phyloP scores from a whole-genome alignment of 1,140 invertebrate species.

The Pseudobourletiella spinata region DNA sequence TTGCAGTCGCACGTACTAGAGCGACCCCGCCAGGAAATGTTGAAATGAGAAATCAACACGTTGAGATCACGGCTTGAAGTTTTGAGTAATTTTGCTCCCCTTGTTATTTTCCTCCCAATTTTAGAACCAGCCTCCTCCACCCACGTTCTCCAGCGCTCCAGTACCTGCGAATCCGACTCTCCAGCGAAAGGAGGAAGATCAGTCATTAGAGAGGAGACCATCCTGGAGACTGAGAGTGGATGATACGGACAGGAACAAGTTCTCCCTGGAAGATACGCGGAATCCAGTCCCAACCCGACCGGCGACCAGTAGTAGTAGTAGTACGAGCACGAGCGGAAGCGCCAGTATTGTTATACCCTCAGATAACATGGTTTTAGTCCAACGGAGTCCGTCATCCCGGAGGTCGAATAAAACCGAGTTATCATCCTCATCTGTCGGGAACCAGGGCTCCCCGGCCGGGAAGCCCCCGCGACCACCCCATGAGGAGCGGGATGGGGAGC shows the following conservation, averaged over 20 bases:
- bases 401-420: constrained; percentile 7
- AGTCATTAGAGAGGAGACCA: constrained; percentile 62
- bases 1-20: too few species aligned
- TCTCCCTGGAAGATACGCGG: constrained; percentile 33
- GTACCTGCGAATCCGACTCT: constrained; percentile 42
- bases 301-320: not conserved
- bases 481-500: constrained; percentile 6
- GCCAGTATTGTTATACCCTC: not conserved
- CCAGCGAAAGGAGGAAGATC: constrained; percentile 44
- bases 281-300: not conserved
- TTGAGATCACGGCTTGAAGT: too few species aligned
- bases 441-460: constrained; percentile 1
- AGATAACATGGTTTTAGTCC: not conserved
- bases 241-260: constrained; percentile 64
- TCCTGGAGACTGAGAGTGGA: constrained; percentile 83
- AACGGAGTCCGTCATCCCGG: constrained; percentile 25
- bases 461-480: constrained; percentile 29
- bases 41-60: too few species aligned
- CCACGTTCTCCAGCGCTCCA: constrained; percentile 48
- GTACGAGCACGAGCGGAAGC: not conserved
- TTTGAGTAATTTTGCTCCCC: too few species aligned
- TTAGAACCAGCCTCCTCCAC: too few species aligned
- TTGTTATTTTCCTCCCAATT: too few species aligned
- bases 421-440: too few species aligned
- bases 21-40: too few species aligned